Evolutionary conservation across 2,113 vertebrate genomes (phyloP).

Genomic region (Centropus bengalensis): DNA sequence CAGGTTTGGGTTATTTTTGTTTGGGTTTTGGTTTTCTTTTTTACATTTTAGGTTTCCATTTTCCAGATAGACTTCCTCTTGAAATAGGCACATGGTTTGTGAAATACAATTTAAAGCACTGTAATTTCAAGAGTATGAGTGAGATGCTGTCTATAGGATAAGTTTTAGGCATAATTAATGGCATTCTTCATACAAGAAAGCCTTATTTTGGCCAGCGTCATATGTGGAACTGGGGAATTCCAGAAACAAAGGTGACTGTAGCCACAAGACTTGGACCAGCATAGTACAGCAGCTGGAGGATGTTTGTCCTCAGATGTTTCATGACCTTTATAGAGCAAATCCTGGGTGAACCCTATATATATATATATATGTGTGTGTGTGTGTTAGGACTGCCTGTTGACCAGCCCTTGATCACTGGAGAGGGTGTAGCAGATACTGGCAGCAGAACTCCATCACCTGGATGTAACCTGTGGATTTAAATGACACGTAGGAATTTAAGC

Average conservation of each 20-base stretch:
- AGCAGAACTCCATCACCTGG: background rate
- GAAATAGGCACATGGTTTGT: background rate
- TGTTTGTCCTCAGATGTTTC: background rate
- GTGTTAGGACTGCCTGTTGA: background rate
- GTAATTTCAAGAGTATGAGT: background rate
- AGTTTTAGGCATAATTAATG: background rate
- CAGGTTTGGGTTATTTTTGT: background rate
- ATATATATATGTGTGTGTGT: fast-evolving
- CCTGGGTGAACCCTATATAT: background rate
- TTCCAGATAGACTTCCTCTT: background rate
- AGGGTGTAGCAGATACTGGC: background rate
- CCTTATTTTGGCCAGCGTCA: background rate
- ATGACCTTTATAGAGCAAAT: background rate
- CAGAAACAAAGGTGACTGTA: background rate
- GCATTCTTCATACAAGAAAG: background rate
- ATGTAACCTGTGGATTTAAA: background rate
- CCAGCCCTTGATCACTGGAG: background rate
- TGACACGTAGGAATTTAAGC: background rate
- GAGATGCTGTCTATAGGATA: background rate
- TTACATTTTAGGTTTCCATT: background rate
- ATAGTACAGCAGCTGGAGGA: background rate
- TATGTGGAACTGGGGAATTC: background rate
- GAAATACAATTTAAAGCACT: background rate
- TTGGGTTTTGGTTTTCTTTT: background rate
- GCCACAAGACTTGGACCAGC: background rate